Conservation (phyloP, 2,888 invertebrate species). For the Drosophila demipolita region DNA sequence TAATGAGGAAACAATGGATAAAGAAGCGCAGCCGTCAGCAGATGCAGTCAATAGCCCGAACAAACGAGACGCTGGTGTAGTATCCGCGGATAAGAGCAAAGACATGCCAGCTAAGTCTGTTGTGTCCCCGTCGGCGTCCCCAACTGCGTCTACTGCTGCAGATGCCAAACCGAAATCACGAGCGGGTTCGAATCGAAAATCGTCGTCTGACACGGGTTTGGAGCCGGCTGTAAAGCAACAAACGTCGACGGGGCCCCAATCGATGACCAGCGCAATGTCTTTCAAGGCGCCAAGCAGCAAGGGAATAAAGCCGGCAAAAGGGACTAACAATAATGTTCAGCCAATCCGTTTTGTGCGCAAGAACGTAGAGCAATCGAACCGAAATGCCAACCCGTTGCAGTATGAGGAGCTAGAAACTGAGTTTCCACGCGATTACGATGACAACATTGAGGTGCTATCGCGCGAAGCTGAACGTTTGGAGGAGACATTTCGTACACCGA, state of each 20-base stretch:
- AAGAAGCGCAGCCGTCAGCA: constrained; percentile 55
- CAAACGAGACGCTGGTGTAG: constrained; percentile 58
- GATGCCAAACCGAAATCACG: constrained; percentile 52
- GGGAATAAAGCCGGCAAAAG: constrained; percentile 36
- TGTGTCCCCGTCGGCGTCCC: constrained; percentile 39
- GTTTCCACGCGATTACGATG: constrained; percentile 85
- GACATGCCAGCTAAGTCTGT: constrained; percentile 65
- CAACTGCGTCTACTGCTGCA: constrained; percentile 33
- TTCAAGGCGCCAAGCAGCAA: constrained; percentile 47
- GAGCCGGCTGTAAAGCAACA: constrained; percentile 63
- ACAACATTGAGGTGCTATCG: constrained; percentile 85
- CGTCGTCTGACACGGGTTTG: constrained; percentile 71
- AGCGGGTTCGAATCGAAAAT: constrained; percentile 64
- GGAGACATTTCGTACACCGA: constrained; percentile 84
- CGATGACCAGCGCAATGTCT: constrained; percentile 53
- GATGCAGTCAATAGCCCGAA: constrained; percentile 52
- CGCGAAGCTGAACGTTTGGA: constrained; percentile 85
- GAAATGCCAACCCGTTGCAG: constrained; percentile 78
- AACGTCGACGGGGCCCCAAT: constrained; percentile 39
- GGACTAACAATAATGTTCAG: constrained; percentile 65
- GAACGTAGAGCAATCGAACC: constrained; percentile 83
- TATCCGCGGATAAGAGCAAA: constrained; percentile 65
- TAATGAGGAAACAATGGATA: constrained; percentile 75
- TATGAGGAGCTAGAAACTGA: constrained; percentile 84
- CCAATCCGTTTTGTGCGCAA: constrained; percentile 84